Percentiles rank a stretch among this genome's conserved stretches.
Evolutionary conservation across 2,888 invertebrate species (phyloP).

Genomic region (Lacanobia oleracea): DNA sequence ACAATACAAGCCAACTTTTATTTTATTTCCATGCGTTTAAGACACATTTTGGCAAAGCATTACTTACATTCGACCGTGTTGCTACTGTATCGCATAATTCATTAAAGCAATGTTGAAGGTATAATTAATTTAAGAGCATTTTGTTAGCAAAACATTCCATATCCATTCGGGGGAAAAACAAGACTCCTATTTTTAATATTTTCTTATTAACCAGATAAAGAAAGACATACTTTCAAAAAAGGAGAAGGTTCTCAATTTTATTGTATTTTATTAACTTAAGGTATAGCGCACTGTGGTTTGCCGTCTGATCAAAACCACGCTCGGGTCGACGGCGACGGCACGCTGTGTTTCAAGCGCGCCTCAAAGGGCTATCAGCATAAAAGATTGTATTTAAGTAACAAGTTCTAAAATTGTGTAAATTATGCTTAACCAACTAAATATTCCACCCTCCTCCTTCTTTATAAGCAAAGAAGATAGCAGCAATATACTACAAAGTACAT

Average conservation of each 20-base stretch:
- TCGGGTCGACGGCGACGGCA: too few relatives aligned
- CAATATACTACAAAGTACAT: constrained; percentile 20
- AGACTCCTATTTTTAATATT: background rate
- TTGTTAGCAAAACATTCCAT: background rate
- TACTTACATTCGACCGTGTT: background rate
- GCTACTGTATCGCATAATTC: background rate
- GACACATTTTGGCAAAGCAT: constrained; percentile 11
- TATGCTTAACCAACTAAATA: background rate
- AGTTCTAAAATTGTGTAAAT: constrained; percentile 12
- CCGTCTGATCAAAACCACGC: too few relatives aligned
- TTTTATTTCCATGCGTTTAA: constrained; percentile 1
- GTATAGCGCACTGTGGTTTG: too few relatives aligned
- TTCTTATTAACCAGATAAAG: background rate
- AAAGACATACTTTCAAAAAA: too few relatives aligned
- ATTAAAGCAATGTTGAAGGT: constrained; percentile 4
- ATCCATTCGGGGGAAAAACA: background rate
- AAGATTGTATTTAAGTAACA: background rate
- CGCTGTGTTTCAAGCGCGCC: too few relatives aligned
- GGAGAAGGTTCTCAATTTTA: too few relatives aligned
- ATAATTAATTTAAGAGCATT: background rate
- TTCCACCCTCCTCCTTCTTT: background rate
- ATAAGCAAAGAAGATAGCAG: constrained; percentile 9
- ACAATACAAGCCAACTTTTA: constrained; percentile 4
- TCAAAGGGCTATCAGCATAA: too few relatives aligned
- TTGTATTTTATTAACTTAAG: too few relatives aligned